Base-by-base conservation (phyloP, 1,140 invertebrate genomes). In the Trichonephila inaurata region DNA sequence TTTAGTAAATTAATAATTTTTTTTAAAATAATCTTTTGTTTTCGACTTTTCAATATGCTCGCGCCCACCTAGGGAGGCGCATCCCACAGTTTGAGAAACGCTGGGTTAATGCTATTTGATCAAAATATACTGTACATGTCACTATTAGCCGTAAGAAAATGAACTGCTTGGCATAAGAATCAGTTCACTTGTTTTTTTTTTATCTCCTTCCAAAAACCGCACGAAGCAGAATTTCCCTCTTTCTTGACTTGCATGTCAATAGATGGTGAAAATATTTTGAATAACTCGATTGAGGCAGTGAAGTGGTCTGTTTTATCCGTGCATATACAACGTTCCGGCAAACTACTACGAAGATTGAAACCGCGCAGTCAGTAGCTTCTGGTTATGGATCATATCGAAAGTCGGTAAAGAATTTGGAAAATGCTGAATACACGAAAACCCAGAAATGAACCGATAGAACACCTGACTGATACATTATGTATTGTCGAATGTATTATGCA, bases 391-490 rank as follows among this genome's bases (percentile, higher is more conserved):
- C 72, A 18, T 8, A 28, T 18, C 24, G 28, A 28, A 40, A 33
- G 66, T 69, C 12, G 24, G 24, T 28, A 33, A 33, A 77, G 72
- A 77, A 77, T 77, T 18, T 33, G 28, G 28, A 40, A 40, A 77
- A 77, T 77, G 72, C 72, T 77, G 72, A 77, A 77, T 77, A 77
- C 33, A 77, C 72, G 28, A 77, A 77, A 77, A 28, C 72, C 72
- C 72, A 40, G 66, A 33, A 77, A 8, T 18, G 72, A 77, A 33
- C 72, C 72, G 28, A 77, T 77, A 77, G 72, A 33, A 40, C 72
- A 77, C 72, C 72, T 77, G 72, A 77, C 72, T 77, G 72, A 77
- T 77, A 77, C 72, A 77, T 77, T 77, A 77, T 77, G 72, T 77
- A 77, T 77, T 77, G 72, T 16, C 14, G 72, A 77, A 77, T 77